Conservation (phyloP, 2,888 invertebrate species). For the Trisateles emortualis region DNA sequence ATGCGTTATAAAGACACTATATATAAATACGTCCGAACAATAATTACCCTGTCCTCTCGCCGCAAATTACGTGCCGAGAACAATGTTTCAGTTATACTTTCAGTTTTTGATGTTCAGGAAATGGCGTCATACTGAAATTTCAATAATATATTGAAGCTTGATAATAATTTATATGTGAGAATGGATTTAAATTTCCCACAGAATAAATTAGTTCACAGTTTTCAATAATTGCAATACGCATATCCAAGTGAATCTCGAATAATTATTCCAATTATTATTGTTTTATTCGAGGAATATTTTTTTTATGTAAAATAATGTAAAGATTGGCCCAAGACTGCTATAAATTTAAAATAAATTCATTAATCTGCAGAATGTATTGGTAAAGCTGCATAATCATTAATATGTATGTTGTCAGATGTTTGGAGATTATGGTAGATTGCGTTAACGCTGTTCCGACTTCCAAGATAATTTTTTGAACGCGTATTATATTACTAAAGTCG, state of each 20-base stretch:
- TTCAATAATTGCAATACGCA: not conserved
- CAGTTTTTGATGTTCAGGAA: slow-evolving; percentile 9
- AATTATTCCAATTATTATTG: not conserved
- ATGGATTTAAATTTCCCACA: not conserved
- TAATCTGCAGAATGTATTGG: too few relatives aligned
- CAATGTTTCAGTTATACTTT: slow-evolving; percentile 5
- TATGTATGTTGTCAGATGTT: too few relatives aligned
- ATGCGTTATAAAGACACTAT: slow-evolving; percentile 5
- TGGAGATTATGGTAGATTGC: too few relatives aligned
- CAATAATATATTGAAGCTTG: not conserved
- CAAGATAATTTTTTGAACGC: too few relatives aligned
- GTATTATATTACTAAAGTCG: too few relatives aligned
- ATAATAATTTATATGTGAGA: not conserved
- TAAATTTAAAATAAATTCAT: too few relatives aligned
- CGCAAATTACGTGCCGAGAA: slow-evolving; percentile 48
- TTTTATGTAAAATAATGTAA: too few relatives aligned
- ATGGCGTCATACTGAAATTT: not conserved
- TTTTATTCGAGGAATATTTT: not conserved
- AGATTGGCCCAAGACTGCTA: too few relatives aligned
- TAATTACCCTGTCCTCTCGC: slow-evolving; percentile 39
- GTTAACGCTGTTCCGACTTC: too few relatives aligned
- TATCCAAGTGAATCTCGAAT: too few relatives aligned
- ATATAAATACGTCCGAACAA: slow-evolving; percentile 25
- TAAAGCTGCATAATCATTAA: too few relatives aligned
- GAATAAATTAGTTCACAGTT: not conserved